Percentiles rank a stretch among this genome's conserved stretches.
phyloP scores from a whole-genome alignment of 2,113 vertebrate species.

The Megaceryle torquata region DNA sequence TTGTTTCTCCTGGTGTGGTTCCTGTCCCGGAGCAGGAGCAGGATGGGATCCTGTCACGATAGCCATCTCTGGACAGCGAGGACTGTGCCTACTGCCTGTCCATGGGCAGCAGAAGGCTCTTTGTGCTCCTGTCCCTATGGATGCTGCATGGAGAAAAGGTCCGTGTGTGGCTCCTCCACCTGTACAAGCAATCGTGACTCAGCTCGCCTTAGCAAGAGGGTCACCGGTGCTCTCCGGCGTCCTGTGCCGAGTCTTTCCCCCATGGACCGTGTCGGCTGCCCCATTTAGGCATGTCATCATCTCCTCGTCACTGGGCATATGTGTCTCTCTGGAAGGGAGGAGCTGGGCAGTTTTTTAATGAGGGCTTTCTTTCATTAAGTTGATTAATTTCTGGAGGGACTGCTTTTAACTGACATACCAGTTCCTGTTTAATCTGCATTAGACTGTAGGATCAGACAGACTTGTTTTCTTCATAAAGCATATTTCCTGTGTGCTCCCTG shows the following conservation, averaged over 20 bases:
- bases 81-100: neutral
- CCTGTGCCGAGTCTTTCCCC: neutral
- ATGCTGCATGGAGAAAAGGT: fast-evolving
- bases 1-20: fast-evolving
- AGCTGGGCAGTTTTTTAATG: neutral
- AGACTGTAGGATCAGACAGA: neutral
- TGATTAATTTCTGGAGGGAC: neutral
- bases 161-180: neutral
- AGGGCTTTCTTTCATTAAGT: neutral
- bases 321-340: neutral
- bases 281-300: fast-evolving
- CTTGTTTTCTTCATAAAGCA: neutral
- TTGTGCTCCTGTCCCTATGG: fast-evolving
- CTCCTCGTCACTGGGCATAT: neutral
- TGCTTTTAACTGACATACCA: neutral
- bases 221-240: fast-evolving
- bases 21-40: fast-evolving
- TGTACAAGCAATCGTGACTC: fast-evolving
- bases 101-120: neutral
- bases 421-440: neutral
- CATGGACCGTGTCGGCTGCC: fast-evolving
- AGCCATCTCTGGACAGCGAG: neutral
- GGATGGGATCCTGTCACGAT: fast-evolving
- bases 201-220: neutral
- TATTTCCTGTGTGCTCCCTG: neutral